Evolutionary conservation across 2,113 vertebrate species (phyloP).

Genomic region (Excalfactoria chinensis): DNA sequence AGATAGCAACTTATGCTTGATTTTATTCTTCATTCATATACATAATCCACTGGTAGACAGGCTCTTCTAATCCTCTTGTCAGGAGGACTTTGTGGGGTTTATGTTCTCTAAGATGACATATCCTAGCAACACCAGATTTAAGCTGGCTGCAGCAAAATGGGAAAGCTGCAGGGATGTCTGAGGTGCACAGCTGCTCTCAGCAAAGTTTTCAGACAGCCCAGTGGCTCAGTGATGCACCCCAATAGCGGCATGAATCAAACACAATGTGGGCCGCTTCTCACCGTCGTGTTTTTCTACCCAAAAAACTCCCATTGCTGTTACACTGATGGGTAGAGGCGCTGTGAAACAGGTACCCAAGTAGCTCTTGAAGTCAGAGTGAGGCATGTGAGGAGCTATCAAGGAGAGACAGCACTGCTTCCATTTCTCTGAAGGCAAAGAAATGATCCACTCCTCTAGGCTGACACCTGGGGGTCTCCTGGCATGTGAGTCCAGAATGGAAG

Average conservation of each 20-base stretch:
- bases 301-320: not conserved
- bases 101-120: constrained; percentile 42
- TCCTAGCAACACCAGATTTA: constrained; percentile 67
- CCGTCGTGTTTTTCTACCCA: rapidly evolving
- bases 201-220: not conserved
- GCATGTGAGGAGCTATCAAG: rapidly evolving
- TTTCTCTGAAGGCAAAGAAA: not conserved
- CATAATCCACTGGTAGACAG: constrained; percentile 31
- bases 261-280: not conserved
- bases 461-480: not conserved
- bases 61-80: constrained; percentile 57
- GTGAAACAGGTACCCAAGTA: not conserved
- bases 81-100: constrained; percentile 28
- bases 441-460: not conserved
- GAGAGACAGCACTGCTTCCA: not conserved
- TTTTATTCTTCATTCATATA: constrained; percentile 24
- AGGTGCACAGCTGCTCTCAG: not conserved
- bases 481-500: not conserved
- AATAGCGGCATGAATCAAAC: not conserved
- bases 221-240: not conserved
- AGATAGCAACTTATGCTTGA: not conserved
- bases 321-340: not conserved
- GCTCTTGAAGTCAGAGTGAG: not conserved
- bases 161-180: not conserved
- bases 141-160: not conserved